phyloP scores from a whole-genome alignment of 2,113 vertebrate genomes.

The Tenebrosternarchus preto region DNA sequence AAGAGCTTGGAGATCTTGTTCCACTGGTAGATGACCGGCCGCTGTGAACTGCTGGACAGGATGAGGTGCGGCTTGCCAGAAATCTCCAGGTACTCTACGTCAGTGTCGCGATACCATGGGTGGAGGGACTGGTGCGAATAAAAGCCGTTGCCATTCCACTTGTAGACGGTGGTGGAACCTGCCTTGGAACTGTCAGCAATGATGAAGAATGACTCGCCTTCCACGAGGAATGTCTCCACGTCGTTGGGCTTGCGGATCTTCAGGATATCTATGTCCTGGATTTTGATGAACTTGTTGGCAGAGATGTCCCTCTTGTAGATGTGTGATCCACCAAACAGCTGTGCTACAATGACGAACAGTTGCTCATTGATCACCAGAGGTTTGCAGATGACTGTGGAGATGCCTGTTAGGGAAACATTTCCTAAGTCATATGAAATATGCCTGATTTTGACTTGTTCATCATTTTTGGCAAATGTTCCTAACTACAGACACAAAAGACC shows the following conservation, averaged over 20 bases:
- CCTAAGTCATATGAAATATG: neutral
- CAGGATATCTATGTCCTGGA: constrained; percentile 97
- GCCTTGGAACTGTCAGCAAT: constrained; percentile 98
- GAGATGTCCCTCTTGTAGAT: constrained; percentile 96
- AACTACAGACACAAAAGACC: neutral
- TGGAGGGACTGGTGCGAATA: constrained; percentile 98
- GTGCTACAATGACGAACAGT: constrained; percentile 95
- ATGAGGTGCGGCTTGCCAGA: constrained; percentile 91
- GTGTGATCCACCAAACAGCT: constrained; percentile 96
- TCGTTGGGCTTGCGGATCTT: constrained; percentile 99
- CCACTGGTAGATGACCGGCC: constrained; percentile 97
- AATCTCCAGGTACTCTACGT: constrained; percentile 95
- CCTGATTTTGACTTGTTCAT: neutral
- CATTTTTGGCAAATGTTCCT: neutral
- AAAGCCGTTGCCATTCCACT: constrained; percentile 99
- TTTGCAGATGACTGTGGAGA: constrained; percentile 96
- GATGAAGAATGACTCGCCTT: constrained; percentile 92
- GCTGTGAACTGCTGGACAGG: constrained; percentile 95
- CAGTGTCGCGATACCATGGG: constrained; percentile 95
- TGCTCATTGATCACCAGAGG: constrained; percentile 92
- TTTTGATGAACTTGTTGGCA: constrained; percentile 98
- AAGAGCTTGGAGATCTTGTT: constrained; percentile 89
- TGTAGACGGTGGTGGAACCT: constrained; percentile 96
- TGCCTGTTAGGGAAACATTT: constrained; percentile 73
- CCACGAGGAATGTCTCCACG: constrained; percentile 92